Base-by-base conservation (phyloP, 2,888 invertebrate species). In the Rotaria magnacalcarata region DNA sequence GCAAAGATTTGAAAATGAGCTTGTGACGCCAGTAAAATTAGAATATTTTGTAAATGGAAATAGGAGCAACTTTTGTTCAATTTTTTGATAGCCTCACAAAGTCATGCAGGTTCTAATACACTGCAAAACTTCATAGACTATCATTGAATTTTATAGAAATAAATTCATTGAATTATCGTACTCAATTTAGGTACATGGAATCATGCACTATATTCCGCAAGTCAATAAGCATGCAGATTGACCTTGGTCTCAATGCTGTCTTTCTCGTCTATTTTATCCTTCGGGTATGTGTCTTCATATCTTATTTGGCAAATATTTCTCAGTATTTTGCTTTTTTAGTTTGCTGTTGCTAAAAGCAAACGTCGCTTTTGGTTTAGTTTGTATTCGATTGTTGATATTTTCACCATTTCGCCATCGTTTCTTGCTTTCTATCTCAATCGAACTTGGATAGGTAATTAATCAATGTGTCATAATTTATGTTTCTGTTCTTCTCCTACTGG, bases 251-350 rank as follows among this genome's bases (percentile, higher is more conserved):
- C 95, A 99, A 99, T 94, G 97, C 99, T 94, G 99, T 99, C 96
- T 99, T 99, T 95, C 97, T 99, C 95, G 97, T 99, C 94, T 99
- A 99, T 95, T 99, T 99, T 96, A 98, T 99, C 95, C 98, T 99
- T 95, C 95, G 99, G 95, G 99, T 99, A 94, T 96, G 96, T 94
- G 54, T 52, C 84, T n/a, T n/a, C 6, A 80, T 16, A 19, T 19
- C 21, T 58, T 50, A 58, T 24, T 41, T 47, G 21, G 86, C 24
- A 0, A 7, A 84, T 56, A 14, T 41, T 19, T 87, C 88, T 43
- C 14, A 47, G 16, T 24, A 21, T 80, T 34, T 34, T 34, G 34
- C 3, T 84, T 85, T 89, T 89, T 84, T 94, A 99, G 98, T 99
- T 99, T 95, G 98, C 99, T 94, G 99, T 99, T 93, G 99, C 99